Percentiles rank a stretch among this genome's conserved stretches.
Conservation (phyloP, 2,797 vertebrate genomes). For the Pangasius sanitwongsei region DNA sequence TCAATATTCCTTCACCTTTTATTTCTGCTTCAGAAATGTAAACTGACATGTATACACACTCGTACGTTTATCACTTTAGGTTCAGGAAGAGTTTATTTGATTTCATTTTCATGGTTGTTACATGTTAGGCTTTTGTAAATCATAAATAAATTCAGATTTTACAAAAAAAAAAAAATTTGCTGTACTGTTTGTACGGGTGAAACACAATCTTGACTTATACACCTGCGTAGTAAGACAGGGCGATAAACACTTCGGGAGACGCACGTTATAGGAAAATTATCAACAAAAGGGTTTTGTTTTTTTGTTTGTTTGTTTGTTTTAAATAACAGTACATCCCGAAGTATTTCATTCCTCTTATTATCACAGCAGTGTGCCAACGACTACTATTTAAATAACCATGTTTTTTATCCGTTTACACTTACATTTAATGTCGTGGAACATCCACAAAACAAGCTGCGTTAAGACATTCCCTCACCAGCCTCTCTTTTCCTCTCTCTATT, state of each 20-base stretch:
- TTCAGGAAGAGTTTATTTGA: constrained; percentile 61
- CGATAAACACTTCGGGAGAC: neutral
- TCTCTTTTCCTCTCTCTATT: neutral
- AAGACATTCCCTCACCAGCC: no score
- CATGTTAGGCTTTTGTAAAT: constrained; percentile 83
- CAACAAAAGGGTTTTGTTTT: neutral
- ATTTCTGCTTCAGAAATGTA: constrained; percentile 57
- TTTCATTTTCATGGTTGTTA: constrained; percentile 65
- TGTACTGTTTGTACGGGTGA: neutral
- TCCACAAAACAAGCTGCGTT: neutral
- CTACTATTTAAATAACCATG: neutral
- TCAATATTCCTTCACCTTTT: constrained; percentile 46
- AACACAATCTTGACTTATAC: neutral
- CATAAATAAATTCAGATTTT: constrained; percentile 85
- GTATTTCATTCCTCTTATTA: no score
- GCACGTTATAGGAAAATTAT: neutral
- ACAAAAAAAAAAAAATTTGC: constrained; percentile 65
- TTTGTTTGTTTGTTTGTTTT: no score
- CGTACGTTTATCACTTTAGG: constrained; percentile 56
- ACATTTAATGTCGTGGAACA: neutral
- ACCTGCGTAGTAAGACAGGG: neutral
- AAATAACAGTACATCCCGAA: no score
- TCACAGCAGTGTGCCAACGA: no score
- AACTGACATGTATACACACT: constrained; percentile 58
- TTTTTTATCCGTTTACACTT: neutral